Evolutionary conservation across 2,888 invertebrate genomes (phyloP).

Genomic region (Platerodrilus igneus): DNA sequence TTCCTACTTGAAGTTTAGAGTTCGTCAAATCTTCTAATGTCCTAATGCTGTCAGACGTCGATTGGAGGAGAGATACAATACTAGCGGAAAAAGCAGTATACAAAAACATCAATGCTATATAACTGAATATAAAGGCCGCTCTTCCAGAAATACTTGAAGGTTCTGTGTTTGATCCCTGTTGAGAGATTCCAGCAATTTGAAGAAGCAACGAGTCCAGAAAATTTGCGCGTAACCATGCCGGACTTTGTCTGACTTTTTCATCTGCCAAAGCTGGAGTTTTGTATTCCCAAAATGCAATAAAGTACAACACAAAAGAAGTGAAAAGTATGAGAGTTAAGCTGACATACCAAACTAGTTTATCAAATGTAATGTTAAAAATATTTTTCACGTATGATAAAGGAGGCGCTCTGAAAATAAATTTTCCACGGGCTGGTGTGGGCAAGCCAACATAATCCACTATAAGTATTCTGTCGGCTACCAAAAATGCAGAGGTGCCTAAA

Average conservation of each 20-base stretch:
- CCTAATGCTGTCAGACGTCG: constrained; percentile 56
- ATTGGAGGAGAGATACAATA: constrained; percentile 62
- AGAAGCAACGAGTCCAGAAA: constrained; percentile 41
- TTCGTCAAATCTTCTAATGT: constrained; percentile 53
- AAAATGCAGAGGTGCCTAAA: constrained; percentile 46
- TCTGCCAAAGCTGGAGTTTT: constrained; percentile 29
- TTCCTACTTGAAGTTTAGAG: constrained; percentile 58
- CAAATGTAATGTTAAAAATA: constrained; percentile 63
- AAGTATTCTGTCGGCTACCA: constrained; percentile 39
- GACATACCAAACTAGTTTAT: constrained; percentile 59
- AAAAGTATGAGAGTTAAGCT: constrained; percentile 40
- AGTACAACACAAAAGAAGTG: constrained; percentile 29
- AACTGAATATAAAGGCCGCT: constrained; percentile 37
- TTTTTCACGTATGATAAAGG: constrained; percentile 62
- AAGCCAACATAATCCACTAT: constrained; percentile 55
- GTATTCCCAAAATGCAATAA: constrained; percentile 40
- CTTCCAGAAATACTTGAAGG: constrained; percentile 50
- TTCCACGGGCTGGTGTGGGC: constrained; percentile 52
- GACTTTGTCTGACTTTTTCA: constrained; percentile 1
- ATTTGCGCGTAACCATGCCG: constrained; percentile 27
- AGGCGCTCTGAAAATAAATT: constrained; percentile 63
- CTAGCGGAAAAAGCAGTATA: constrained; percentile 65
- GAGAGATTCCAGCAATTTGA: constrained; percentile 49
- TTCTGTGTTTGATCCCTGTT: constrained; percentile 49
- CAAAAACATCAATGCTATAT: constrained; percentile 51